Evolutionary conservation across 92 coral and sea anemone species (phyloP).

Genomic region (Epizoanthus ramosus): DNA sequence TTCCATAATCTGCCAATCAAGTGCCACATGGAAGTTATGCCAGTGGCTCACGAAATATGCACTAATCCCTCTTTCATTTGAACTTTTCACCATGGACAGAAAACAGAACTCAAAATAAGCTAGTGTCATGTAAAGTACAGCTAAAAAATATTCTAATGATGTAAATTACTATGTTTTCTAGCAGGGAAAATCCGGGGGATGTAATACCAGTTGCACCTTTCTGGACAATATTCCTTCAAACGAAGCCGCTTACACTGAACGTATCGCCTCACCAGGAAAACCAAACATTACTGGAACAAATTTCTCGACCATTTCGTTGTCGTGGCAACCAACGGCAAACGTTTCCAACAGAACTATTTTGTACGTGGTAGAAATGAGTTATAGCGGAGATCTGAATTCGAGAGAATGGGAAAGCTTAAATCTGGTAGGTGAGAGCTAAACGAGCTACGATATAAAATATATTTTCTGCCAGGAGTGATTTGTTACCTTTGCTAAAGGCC

Average conservation of each 20-base stretch:
- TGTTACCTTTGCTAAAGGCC: no score
- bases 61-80: no score
- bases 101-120: no score
- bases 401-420: neutral
- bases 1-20: no score
- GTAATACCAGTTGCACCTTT: slow-evolving; percentile 24
- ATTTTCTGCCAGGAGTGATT: no score
- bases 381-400: slow-evolving; percentile 30
- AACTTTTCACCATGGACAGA: no score
- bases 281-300: neutral
- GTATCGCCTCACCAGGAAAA: neutral
- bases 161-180: neutral
- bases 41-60: no score
- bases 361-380: slow-evolving; percentile 40
- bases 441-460: no score
- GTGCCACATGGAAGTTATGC: no score
- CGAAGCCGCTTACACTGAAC: slow-evolving; percentile 32
- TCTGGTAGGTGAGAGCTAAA: neutral
- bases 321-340: slow-evolving; percentile 22
- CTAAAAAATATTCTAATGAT: no score
- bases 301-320: slow-evolving; percentile 32
- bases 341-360: slow-evolving; percentile 16
- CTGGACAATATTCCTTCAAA: neutral
- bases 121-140: no score
- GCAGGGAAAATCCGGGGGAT: slow-evolving; percentile 5